Conservation (phyloP, 2,113 vertebrate species). For the Scophthalmus maximus region DNA sequence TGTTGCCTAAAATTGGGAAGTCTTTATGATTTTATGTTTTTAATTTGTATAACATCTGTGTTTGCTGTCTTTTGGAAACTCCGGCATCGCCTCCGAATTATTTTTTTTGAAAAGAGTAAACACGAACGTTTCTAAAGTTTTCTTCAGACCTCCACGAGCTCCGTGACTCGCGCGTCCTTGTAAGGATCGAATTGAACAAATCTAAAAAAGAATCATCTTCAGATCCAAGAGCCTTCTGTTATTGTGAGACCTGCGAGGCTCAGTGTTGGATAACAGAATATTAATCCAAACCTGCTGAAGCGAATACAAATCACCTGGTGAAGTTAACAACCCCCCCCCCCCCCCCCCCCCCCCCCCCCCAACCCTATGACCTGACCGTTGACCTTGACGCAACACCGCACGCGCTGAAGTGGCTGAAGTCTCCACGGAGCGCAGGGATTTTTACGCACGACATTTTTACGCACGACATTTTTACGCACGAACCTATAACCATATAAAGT, state of each 20-base stretch:
- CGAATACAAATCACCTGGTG: neutral
- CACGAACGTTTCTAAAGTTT: neutral
- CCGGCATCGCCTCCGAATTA: neutral
- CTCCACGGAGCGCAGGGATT: slow-evolving; percentile 19
- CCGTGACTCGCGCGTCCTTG: neutral
- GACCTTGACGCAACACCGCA: slow-evolving; percentile 35
- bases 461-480: no score
- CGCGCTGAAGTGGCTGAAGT: neutral
- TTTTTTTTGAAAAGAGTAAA: neutral
- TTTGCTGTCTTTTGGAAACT: neutral
- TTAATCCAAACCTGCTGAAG: no score
- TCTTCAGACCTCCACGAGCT: neutral
- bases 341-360: neutral
- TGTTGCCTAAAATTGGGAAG: no score
- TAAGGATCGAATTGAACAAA: no score
- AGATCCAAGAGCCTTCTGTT: neutral
- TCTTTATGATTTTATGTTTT: no score
- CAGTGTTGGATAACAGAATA: no score
- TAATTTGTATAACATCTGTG: no score
- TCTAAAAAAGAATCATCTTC: neutral
- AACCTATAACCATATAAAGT: no score
- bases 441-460: no score
- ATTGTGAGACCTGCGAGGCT: neutral
- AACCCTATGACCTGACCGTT: slow-evolving; percentile 25
- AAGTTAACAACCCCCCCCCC: neutral